Evolutionary conservation across 1,140 invertebrate genomes (phyloP), one percentile per base, ranked within the genome.

Genomic region (Zaprionus nigranus): DNA sequence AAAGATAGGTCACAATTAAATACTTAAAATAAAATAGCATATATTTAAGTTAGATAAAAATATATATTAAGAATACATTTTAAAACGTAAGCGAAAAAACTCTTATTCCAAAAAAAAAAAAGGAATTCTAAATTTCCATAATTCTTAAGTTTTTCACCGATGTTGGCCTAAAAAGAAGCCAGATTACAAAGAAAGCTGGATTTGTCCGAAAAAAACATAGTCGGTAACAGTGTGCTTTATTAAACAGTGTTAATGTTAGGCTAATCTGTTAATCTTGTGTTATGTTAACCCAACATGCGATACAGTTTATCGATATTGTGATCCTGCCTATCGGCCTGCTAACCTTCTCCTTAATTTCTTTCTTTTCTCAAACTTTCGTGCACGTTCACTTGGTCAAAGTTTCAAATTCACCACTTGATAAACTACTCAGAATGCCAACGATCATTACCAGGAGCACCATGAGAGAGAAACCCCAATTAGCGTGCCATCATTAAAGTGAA

Each of bases 401-500:
- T 65, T 69, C 66, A 57, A 77, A 78, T 80, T 66, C 53, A 67
- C 67, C 67, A 67, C 66, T 74, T 83, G 78, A 87, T 88, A 83
- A 83, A 87, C 84, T 88, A 81, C 74, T 49, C 53, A 40, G 58
- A 88, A 87, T 87, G 63, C 84, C 84, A 88, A 88, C 67, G 64
- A 84, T 84, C 84, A 88, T 87, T 87, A 83, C 43, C 28, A 15
- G 17, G 46, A 36, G n/a, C 40, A 9, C 40, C 40, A n/a, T 6
- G 6, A 46, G 54, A 43, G 57, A 56, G 40, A 74, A 74, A 57
- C 57, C 58, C 65, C 84, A 88, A 84, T 87, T 87, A 84, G 78
- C 56, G 78, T 71, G 26, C 75, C 71, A 78, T 88, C 78, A 88
- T 88, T 75, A 88, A 88, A 87, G 75, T 81, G 65, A 88, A 88